A percentile compares a stretch with the other conserved stretches of the same genome.
phyloP scores from a whole-genome alignment of 2,113 vertebrate genomes.

The Toxostoma redivivum region DNA sequence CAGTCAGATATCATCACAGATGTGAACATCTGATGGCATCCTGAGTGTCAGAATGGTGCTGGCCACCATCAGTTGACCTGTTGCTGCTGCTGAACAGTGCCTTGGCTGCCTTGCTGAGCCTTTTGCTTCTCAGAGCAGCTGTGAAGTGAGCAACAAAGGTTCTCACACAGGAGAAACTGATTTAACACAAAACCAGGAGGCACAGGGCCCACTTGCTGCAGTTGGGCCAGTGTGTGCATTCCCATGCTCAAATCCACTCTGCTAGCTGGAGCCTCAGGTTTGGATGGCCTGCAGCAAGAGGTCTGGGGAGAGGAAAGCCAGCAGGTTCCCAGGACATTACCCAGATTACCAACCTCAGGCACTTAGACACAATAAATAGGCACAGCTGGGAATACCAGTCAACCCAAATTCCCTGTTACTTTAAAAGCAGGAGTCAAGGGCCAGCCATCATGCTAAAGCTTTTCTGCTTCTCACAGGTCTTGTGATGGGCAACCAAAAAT shows the following conservation, averaged over 20 bases:
- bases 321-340: not conserved
- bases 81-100: not conserved
- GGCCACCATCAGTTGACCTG: not conserved
- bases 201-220: not conserved
- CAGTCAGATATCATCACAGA: not conserved
- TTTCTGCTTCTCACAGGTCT: not conserved
- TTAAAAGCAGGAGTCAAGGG: not conserved
- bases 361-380: not conserved
- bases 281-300: not conserved
- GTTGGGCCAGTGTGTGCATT: accelerated
- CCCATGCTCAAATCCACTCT: not conserved
- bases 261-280: not conserved
- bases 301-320: not conserved
- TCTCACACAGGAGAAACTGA: not conserved
- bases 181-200: not conserved
- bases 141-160: not conserved
- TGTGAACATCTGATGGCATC: not conserved
- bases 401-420: not conserved
- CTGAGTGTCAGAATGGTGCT: not conserved
- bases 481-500: not conserved
- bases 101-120: not conserved
- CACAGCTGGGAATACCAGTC: not conserved
- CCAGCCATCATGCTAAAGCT: not conserved
- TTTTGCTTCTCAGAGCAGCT: not conserved
- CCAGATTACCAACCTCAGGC: not conserved